phyloP scores from a whole-genome alignment of 2,797 vertebrate species.

The Iguana delicatissima region DNA sequence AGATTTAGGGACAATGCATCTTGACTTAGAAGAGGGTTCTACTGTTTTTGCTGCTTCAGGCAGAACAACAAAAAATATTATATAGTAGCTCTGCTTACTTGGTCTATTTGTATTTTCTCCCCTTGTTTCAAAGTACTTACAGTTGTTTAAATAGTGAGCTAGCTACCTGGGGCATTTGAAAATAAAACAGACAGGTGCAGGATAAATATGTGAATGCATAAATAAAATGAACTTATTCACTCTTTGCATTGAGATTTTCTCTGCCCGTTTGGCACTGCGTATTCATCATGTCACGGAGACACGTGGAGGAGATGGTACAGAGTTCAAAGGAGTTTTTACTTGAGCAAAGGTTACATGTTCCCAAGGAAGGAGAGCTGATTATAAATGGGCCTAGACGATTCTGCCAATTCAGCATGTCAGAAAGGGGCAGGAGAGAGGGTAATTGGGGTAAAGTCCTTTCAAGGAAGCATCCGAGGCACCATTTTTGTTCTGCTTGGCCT shows the following conservation, averaged over 20 bases:
- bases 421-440: background rate
- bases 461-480: background rate
- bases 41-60: background rate
- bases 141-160: background rate
- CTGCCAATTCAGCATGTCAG: background rate
- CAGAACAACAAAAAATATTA: background rate
- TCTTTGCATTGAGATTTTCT: background rate
- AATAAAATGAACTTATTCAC: background rate
- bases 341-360: background rate
- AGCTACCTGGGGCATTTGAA: background rate
- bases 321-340: background rate
- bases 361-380: background rate
- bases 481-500: background rate
- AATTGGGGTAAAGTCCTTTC: background rate
- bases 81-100: background rate
- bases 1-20: too few species aligned
- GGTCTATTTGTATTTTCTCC: background rate
- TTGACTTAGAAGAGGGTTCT: background rate
- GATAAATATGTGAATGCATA: background rate
- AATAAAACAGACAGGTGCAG: background rate
- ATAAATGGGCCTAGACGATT: background rate
- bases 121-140: background rate
- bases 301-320: background rate
- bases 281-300: too few species aligned
- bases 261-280: background rate